Evolutionary conservation across 2,888 invertebrate species (phyloP).

Genomic region (Cloeon dipterum): DNA sequence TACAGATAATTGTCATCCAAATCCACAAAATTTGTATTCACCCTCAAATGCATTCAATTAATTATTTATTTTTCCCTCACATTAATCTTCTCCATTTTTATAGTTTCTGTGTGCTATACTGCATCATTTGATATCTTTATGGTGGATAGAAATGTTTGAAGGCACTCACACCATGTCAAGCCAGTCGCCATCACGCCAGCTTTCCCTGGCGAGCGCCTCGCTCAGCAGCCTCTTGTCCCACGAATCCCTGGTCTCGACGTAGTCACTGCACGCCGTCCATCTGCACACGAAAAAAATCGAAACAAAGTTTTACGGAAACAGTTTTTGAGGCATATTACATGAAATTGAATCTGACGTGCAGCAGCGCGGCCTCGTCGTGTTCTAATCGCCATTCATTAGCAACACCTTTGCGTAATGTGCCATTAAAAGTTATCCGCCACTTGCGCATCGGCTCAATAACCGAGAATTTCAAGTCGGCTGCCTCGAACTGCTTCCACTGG

Average conservation of each 20-base stretch:
- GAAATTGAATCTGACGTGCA: slow-evolving; percentile 29
- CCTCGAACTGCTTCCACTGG: slow-evolving; percentile 9
- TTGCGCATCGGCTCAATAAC: slow-evolving; percentile 32
- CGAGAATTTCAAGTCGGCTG: slow-evolving; percentile 33
- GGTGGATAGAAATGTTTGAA: not conserved
- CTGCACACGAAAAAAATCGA: slow-evolving; percentile 17
- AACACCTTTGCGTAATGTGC: slow-evolving; percentile 23
- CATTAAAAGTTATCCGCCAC: slow-evolving; percentile 43
- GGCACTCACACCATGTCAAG: slow-evolving; percentile 24
- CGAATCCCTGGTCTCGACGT: slow-evolving; percentile 27
- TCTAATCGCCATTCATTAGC: slow-evolving; percentile 10
- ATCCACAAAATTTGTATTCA: no score
- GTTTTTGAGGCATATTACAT: slow-evolving; percentile 25
- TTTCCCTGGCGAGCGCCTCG: slow-evolving; percentile 28
- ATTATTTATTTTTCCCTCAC: no score
- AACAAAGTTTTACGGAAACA: not conserved
- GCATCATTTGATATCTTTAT: no score
- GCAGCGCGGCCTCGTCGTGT: slow-evolving; percentile 16
- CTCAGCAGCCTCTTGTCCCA: slow-evolving; percentile 28
- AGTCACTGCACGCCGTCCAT: slow-evolving; percentile 26
- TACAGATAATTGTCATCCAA: no score
- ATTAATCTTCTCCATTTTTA: no score
- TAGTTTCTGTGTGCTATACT: no score
- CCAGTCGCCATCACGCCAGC: slow-evolving; percentile 33
- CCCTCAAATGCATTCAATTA: no score